A percentile compares a stretch with the other conserved stretches of the same genome.
Evolutionary conservation across 53 echinoderm and acorn worm genomes (phyloP).

Genomic region (Mesocentrotus franciscanus): DNA sequence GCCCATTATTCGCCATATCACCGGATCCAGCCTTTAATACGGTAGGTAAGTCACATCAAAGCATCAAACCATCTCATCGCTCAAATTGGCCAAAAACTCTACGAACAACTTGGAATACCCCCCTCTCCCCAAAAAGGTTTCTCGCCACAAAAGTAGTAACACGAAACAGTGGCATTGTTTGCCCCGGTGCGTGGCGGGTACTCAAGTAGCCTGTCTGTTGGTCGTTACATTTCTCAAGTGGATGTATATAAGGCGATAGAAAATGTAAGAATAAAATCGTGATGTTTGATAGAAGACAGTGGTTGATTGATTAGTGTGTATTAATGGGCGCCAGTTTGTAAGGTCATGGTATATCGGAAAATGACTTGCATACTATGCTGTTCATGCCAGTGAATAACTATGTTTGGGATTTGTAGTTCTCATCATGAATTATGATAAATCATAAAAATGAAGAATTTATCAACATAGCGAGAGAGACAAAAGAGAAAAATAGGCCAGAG

Average conservation of each 20-base stretch:
- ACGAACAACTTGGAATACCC: no score
- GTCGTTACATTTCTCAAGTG: constrained; percentile 30
- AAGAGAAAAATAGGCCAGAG: background rate
- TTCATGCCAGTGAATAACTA: no score
- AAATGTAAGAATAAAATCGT: background rate
- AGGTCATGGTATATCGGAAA: constrained; percentile 2
- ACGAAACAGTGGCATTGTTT: constrained; percentile 51
- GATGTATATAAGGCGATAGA: constrained; percentile 1
- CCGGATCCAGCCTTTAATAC: no score
- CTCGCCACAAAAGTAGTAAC: constrained; percentile 39
- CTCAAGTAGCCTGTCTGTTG: background rate
- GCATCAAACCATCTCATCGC: no score
- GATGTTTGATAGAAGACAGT: background rate
- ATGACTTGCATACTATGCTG: background rate
- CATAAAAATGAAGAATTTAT: no score
- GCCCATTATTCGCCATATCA: no score
- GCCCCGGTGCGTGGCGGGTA: background rate
- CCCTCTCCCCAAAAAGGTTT: background rate
- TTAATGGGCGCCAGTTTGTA: constrained; percentile 37
- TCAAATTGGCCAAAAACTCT: no score
- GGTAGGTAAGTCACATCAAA: no score
- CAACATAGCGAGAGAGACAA: background rate
- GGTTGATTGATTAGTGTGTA: constrained; percentile 22
- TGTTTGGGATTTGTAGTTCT: no score
- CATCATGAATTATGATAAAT: no score